Percentiles rank a stretch among this genome's conserved stretches.
Conservation (phyloP, 2,113 vertebrate genomes). For the Scomber colias region DNA sequence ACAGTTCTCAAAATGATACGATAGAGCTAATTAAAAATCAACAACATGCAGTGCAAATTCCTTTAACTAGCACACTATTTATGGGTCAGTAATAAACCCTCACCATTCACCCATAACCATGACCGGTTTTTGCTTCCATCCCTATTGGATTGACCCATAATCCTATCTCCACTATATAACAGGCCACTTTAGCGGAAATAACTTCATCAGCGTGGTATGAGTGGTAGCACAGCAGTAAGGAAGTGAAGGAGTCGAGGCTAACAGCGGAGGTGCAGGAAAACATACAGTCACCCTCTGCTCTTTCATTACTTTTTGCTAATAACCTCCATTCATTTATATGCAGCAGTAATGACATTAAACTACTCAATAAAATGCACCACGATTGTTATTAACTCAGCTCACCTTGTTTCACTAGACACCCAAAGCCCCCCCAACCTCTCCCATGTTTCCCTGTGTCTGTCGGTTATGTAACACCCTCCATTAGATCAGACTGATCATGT, state of each 20-base stretch:
- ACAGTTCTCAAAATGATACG: background rate
- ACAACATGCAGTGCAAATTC: background rate
- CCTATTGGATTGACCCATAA: background rate
- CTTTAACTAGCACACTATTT: background rate
- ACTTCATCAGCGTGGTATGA: too few species aligned
- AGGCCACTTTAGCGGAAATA: background rate
- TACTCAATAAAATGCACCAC: background rate
- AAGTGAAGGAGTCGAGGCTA: background rate
- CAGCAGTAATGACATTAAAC: slow-evolving; percentile 19
- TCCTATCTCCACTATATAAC: background rate
- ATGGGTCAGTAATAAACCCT: background rate
- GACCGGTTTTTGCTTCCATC: background rate
- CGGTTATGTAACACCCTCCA: slow-evolving; percentile 27
- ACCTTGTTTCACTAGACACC: slow-evolving; percentile 20
- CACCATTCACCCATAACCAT: background rate
- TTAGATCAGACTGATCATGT: slow-evolving; percentile 20
- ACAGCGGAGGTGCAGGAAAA: background rate
- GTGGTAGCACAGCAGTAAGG: background rate
- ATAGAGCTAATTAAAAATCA: background rate
- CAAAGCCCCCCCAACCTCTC: background rate
- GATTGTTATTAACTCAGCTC: slow-evolving; percentile 17
- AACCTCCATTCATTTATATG: background rate
- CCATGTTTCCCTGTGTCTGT: slow-evolving; percentile 13
- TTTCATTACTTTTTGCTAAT: slow-evolving; percentile 5
- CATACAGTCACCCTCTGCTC: slow-evolving; percentile 9